phyloP scores from a whole-genome alignment of 2,113 vertebrate species.

The Puntigrus tetrazona region DNA sequence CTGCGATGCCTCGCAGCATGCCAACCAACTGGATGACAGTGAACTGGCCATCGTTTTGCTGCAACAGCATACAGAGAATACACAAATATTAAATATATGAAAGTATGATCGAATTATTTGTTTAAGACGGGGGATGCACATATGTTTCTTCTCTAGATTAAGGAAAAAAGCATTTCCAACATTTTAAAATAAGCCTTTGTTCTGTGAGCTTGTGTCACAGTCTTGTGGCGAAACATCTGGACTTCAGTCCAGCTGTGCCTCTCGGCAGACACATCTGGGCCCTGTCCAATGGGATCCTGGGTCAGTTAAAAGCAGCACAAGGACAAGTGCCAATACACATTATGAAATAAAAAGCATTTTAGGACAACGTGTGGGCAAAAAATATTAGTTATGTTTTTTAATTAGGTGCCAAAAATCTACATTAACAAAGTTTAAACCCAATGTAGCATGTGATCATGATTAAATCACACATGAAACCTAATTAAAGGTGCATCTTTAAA shows the following conservation, averaged over 20 bases:
- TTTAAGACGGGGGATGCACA: not conserved
- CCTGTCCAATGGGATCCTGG: constrained; percentile 28
- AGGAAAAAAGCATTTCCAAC: not conserved
- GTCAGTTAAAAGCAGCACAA: constrained; percentile 31
- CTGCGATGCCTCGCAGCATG: constrained; percentile 91
- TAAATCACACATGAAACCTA: not conserved
- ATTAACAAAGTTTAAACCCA: not conserved
- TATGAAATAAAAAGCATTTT: not conserved
- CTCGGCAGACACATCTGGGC: constrained; percentile 47
- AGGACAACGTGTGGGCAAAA: not conserved
- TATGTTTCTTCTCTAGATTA: not conserved
- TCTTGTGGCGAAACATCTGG: constrained; percentile 31
- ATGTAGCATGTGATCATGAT: not conserved
- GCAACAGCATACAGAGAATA: constrained; percentile 16
- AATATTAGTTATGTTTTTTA: not conserved
- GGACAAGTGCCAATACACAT: not conserved
- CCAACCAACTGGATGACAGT: constrained; percentile 97
- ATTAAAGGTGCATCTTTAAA: no score
- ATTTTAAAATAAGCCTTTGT: not conserved
- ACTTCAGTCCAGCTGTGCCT: constrained; percentile 48
- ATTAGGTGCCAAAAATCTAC: not conserved
- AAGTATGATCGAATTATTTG: not conserved
- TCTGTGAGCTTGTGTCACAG: constrained; percentile 12
- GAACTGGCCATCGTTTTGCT: constrained; percentile 98
- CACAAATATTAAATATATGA: not conserved